Evolutionary conservation across 2,888 invertebrate genomes (phyloP).

Genomic region (Apotomis betuletana): DNA sequence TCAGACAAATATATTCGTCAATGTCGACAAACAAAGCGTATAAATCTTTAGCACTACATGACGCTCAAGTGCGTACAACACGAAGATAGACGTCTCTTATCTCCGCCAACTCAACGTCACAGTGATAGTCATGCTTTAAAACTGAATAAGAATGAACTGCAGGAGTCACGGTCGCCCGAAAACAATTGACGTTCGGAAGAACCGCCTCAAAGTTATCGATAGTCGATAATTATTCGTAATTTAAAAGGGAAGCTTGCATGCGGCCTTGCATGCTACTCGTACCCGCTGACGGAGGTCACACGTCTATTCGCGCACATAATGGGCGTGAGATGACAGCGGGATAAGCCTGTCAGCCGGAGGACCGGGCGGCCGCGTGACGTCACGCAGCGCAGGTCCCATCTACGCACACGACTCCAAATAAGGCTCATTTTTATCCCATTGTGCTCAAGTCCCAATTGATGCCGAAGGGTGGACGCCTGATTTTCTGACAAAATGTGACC

Average conservation of each 20-base stretch:
- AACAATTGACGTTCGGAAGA: slow-evolving; percentile 56
- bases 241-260: slow-evolving; percentile 63
- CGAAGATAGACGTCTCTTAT: slow-evolving; percentile 30
- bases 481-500: slow-evolving; percentile 22
- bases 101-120: slow-evolving; percentile 21
- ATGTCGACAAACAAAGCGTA: slow-evolving; percentile 35
- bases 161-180: slow-evolving; percentile 40
- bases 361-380: slow-evolving; percentile 48
- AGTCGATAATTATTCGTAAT: slow-evolving; percentile 53
- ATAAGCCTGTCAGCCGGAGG: slow-evolving; percentile 55
- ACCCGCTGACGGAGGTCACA: slow-evolving; percentile 67
- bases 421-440: slow-evolving; percentile 38
- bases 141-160: slow-evolving; percentile 26
- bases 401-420: slow-evolving; percentile 37
- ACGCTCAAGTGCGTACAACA: slow-evolving; percentile 17
- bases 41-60: slow-evolving; percentile 34
- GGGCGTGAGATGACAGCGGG: slow-evolving; percentile 72
- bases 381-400: slow-evolving; percentile 43
- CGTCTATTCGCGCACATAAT: slow-evolving; percentile 69
- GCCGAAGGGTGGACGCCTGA: slow-evolving; percentile 24
- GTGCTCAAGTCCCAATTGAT: slow-evolving; percentile 26
- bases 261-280: slow-evolving; percentile 64
- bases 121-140: slow-evolving; percentile 13
- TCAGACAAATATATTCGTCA: slow-evolving; percentile 34
- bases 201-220: slow-evolving; percentile 56